A percentile compares a stretch with the other conserved stretches of the same genome.
Conservation (phyloP, 2,113 vertebrate genomes). For the Halichoerus grypus region DNA sequence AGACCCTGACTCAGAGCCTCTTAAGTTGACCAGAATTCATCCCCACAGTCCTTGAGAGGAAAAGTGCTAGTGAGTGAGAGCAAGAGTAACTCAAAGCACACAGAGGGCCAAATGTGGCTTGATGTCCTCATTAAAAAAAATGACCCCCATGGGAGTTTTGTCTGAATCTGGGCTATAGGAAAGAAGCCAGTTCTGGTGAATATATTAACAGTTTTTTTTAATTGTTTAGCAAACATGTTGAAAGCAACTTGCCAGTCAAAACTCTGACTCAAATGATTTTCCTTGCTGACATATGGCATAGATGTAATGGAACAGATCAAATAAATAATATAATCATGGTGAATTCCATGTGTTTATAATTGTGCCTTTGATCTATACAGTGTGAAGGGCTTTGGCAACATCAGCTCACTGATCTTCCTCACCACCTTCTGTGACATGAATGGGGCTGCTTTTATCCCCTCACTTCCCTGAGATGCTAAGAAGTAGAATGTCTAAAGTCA, state of each 20-base stretch:
- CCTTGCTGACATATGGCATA: constrained; percentile 26
- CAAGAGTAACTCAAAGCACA: constrained; percentile 58
- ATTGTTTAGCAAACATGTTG: constrained; percentile 49
- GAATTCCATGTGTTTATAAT: constrained; percentile 61
- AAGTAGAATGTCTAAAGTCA: constrained; percentile 52
- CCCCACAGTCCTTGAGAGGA: constrained; percentile 21
- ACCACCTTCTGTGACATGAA: constrained; percentile 23
- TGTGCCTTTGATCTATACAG: constrained; percentile 59
- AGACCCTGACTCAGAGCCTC: constrained; percentile 51
- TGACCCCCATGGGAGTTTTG: constrained; percentile 37
- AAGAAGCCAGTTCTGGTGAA: constrained; percentile 44
- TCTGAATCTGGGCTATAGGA: constrained; percentile 49
- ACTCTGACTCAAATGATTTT: background rate
- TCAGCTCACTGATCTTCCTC: constrained; percentile 41
- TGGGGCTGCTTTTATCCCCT: constrained; percentile 39
- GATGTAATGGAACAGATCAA: constrained; percentile 39
- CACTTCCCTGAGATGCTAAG: constrained; percentile 38
- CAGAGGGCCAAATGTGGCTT: constrained; percentile 48
- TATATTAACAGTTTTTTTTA: background rate
- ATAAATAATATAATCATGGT: constrained; percentile 33
- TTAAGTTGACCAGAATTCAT: constrained; percentile 61
- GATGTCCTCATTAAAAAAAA: constrained; percentile 75
- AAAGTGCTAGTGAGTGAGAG: background rate
- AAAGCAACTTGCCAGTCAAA: constrained; percentile 35
- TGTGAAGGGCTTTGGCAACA: constrained; percentile 41